A percentile compares a stretch with the other conserved stretches of the same genome.
Conservation (phyloP, 2,113 vertebrate species). For the Uropsilus gracilis region DNA sequence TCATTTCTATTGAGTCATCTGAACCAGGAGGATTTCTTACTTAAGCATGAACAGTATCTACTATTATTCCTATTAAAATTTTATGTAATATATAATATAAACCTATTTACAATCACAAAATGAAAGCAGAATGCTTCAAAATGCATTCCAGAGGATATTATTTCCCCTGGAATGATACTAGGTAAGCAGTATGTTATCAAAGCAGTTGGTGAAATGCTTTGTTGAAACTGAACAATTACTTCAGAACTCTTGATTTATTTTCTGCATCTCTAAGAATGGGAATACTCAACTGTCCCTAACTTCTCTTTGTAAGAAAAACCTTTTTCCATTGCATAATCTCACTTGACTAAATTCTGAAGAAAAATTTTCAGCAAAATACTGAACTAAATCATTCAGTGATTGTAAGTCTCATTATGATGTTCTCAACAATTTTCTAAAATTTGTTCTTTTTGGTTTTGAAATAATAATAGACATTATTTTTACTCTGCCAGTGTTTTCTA, state of each 20-base stretch:
- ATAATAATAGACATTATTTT: background rate
- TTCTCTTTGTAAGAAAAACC: background rate
- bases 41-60: background rate
- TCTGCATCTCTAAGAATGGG: background rate
- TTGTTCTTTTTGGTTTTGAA: background rate
- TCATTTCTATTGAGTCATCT: background rate
- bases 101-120: background rate
- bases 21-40: background rate
- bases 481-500: background rate
- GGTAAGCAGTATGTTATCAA: background rate
- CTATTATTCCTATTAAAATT: background rate
- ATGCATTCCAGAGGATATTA: background rate
- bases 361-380: background rate
- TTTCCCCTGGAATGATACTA: constrained; percentile 25
- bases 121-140: background rate
- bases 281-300: background rate
- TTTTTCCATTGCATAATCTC: background rate
- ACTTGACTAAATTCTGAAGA: background rate
- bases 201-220: constrained; percentile 1
- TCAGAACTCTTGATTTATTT: background rate
- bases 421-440: background rate
- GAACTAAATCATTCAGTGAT: background rate
- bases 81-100: background rate
- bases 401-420: background rate
- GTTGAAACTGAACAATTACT: background rate